Conservation (phyloP, 1,140 invertebrate genomes). For the Potamilus streckersoni region DNA sequence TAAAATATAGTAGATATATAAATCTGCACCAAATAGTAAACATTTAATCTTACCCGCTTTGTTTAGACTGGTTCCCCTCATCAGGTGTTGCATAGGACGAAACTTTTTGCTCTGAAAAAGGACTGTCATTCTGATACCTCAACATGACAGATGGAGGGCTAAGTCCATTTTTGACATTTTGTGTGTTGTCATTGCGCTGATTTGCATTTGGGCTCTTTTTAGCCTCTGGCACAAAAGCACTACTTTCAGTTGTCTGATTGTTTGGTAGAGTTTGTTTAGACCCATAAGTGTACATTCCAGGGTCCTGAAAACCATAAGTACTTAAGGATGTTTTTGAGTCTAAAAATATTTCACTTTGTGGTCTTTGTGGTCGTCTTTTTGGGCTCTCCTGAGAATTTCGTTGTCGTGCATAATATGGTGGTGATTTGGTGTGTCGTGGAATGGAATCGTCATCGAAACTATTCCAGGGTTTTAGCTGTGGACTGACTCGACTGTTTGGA, state of each 20-base stretch:
- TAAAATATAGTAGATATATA: too few species aligned
- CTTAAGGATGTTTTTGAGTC: constrained; percentile 23
- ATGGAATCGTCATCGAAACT: constrained; percentile 48
- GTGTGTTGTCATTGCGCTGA: too few species aligned
- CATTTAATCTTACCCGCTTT: too few species aligned
- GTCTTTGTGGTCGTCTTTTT: constrained; percentile 35
- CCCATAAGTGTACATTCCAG: constrained; percentile 42
- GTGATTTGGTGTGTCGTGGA: constrained; percentile 24
- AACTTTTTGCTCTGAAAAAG: constrained; percentile 34
- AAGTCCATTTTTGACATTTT: too few species aligned
- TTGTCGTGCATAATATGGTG: constrained; percentile 5
- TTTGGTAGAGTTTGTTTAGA: too few species aligned
- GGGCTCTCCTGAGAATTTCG: constrained; percentile 29
- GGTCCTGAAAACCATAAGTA: constrained; percentile 19
- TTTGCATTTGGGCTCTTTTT: too few species aligned
- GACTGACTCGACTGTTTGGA: constrained; percentile 24
- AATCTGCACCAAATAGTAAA: too few species aligned
- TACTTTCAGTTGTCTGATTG: too few species aligned
- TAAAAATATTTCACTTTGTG: constrained; percentile 45
- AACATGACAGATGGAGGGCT: constrained; percentile 8
- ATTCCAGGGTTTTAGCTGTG: constrained; percentile 36
- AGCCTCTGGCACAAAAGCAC: too few species aligned
- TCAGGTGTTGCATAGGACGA: constrained; percentile 21
- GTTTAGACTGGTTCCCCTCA: background rate
- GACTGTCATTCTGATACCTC: constrained; percentile 54